These are phyloP conservation scores for Ectobius pallidus DNA, from an alignment of 2,888 invertebrate genomes.

Conservation along the genomic window DNA sequence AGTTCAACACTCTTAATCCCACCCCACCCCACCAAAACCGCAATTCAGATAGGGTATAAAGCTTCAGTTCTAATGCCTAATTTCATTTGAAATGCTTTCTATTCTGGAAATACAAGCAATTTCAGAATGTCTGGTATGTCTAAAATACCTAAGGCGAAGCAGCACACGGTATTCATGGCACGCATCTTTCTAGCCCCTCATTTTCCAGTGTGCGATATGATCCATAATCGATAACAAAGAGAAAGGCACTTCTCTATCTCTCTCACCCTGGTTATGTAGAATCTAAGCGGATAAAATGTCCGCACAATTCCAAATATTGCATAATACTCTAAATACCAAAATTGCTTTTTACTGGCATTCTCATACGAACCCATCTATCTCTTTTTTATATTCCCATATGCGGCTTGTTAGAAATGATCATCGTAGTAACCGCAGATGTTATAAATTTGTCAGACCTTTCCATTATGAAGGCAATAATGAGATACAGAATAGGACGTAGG, in stretches of 20 bases:
- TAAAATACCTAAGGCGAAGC: slow-evolving; percentile 17
- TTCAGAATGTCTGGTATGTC: slow-evolving; percentile 24
- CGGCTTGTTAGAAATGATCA: not conserved
- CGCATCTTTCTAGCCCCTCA: not conserved
- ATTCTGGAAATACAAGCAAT: slow-evolving; percentile 19
- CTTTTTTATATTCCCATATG: not conserved
- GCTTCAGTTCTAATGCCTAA: slow-evolving; percentile 6
- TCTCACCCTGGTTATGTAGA: not conserved
- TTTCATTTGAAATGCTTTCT: slow-evolving; percentile 36
- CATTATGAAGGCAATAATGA: no score
- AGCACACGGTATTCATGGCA: slow-evolving; percentile 15
- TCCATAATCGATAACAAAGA: slow-evolving; percentile 5
- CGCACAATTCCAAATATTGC: slow-evolving; percentile 24
- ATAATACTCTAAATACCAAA: slow-evolving; percentile 18
- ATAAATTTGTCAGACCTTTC: no score
- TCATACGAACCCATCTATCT: not conserved
- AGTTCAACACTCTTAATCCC: not conserved
- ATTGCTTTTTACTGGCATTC: not conserved
- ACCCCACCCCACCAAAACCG: not conserved
- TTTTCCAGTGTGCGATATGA: not conserved
- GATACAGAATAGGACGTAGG: no score
- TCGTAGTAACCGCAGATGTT: not conserved
- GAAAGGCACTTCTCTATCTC: no score
- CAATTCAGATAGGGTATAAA: not conserved
- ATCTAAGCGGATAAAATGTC: slow-evolving; percentile 1